A percentile compares a stretch with the other conserved stretches of the same genome.
These are phyloP conservation scores for Cryptophagus acutangulus DNA, from an alignment of 2,888 invertebrate species.

Conservation along the genomic window DNA sequence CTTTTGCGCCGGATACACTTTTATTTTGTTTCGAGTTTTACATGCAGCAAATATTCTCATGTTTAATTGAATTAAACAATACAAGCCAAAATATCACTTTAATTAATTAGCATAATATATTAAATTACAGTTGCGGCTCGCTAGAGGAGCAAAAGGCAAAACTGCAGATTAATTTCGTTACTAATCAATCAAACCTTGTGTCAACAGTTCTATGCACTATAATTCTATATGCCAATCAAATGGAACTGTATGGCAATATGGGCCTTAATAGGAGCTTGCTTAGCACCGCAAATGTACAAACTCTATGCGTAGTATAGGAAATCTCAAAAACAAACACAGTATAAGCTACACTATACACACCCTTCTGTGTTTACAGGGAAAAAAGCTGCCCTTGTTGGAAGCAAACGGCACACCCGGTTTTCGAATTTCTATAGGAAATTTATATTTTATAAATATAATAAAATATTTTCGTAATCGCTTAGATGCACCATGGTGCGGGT, in stretches of 20 bases:
- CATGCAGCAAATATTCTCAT: too few species aligned
- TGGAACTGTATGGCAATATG: slow-evolving; percentile 14
- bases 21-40: too few species aligned
- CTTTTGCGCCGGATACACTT: slow-evolving; percentile 6
- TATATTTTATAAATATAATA: background rate
- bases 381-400: background rate
- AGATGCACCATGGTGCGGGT: too few species aligned
- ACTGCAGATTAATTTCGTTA: slow-evolving; percentile 40
- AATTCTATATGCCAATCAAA: slow-evolving; percentile 33
- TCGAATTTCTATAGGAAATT: background rate
- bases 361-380: slow-evolving; percentile 16
- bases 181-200: slow-evolving; percentile 43
- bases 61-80: too few species aligned
- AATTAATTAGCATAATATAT: too few species aligned
- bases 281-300: slow-evolving; percentile 30
- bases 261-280: slow-evolving; percentile 18
- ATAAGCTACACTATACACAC: slow-evolving; percentile 39
- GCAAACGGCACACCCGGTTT: slow-evolving; percentile 10
- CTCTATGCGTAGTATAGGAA: slow-evolving; percentile 32
- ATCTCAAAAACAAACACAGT: slow-evolving; percentile 45
- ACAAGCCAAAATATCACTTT: too few species aligned
- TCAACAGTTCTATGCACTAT: slow-evolving; percentile 39
- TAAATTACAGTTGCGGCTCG: too few species aligned
- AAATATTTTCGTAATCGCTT: too few species aligned
- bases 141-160: too few species aligned